These are phyloP conservation scores for Drosophila flavopinicola DNA, from an alignment of 2,888 invertebrate species.

Conservation along the genomic window DNA sequence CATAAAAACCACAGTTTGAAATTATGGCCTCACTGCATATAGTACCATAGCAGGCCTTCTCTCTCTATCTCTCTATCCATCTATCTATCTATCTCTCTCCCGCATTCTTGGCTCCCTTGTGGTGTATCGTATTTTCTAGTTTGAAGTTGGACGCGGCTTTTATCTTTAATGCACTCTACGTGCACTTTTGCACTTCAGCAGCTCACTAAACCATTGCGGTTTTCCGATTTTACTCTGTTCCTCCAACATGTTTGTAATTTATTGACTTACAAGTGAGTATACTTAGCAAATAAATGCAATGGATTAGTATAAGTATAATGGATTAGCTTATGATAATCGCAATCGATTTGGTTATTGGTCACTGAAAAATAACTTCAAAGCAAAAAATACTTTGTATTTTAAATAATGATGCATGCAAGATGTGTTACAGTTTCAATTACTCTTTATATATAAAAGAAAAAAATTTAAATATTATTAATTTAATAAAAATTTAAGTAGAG, in stretches of 20 bases:
- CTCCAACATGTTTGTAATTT: background rate
- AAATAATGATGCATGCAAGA: too few relatives aligned
- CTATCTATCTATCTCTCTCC: background rate
- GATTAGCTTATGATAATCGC: background rate
- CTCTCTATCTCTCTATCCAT: slow-evolving; percentile 1
- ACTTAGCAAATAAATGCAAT: background rate
- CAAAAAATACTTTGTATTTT: too few relatives aligned
- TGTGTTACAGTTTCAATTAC: too few relatives aligned
- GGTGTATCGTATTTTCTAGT: slow-evolving; percentile 57
- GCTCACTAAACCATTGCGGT: slow-evolving; percentile 10
- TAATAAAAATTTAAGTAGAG: too few relatives aligned
- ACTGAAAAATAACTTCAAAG: too few relatives aligned
- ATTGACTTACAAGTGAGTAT: background rate
- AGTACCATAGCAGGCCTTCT: background rate
- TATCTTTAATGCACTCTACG: slow-evolving; percentile 62
- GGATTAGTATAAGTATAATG: background rate
- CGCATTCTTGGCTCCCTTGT: slow-evolving; percentile 12
- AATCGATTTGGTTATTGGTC: background rate
- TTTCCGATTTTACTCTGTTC: background rate
- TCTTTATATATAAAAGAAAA: too few relatives aligned
- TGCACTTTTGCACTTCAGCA: slow-evolving; percentile 38
- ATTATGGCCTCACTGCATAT: slow-evolving; percentile 60
- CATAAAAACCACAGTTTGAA: slow-evolving; percentile 67
- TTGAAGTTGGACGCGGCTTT: slow-evolving; percentile 56
- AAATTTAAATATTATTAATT: too few relatives aligned